Base-by-base conservation (phyloP, 2,797 vertebrate genomes). In the Amniataba percoides region DNA sequence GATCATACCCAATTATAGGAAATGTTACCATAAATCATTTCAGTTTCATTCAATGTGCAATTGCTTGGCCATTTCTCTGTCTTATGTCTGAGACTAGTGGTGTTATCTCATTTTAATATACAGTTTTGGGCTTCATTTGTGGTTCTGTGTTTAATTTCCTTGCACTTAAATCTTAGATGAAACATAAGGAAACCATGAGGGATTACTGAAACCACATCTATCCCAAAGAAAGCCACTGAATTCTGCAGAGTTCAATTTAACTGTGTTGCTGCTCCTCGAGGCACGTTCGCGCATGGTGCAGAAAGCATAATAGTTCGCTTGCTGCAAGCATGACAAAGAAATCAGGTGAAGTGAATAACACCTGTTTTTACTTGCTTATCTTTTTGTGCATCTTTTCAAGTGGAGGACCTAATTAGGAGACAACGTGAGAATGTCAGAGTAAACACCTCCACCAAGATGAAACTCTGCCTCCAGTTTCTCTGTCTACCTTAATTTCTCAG, bases 331-430 rank as follows among this genome's bases (percentile, higher is more conserved):
- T 21, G 40, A 68, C 49, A 80, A 80, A 61, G 42, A 75, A 77
- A 49, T 53, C 64, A 72, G 83, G 61, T 81, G 59, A 60, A 76
- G 42, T 40, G 48, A 67, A 74, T 53, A 71, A 79, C 75, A 81
- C 63, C 67, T 53, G 60, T 56, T 69, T 57, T 43, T 25, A 13
- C 27, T 66, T 3, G 34, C 8, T 52, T n/a, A 66, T 53, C 18
- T 42, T 9, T 19, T 53, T 18, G 53, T 9, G 61, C 43, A 34
- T 74, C n/a, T 61, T 27, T 62, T 79, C 74, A 78, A 21, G 31
- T 77, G 57, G 67, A 84, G 66, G 18, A 71, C 58, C 77, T 88
- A 80, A 91, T 89, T 85, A 88, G 63, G 53, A 65, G 57, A 78
- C 63, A 59, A 75, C 76, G 80, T 49, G 43, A 66, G 55, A 16